Base-by-base conservation (phyloP, 23 tunicate species). In the Diplosoma virens region DNA sequence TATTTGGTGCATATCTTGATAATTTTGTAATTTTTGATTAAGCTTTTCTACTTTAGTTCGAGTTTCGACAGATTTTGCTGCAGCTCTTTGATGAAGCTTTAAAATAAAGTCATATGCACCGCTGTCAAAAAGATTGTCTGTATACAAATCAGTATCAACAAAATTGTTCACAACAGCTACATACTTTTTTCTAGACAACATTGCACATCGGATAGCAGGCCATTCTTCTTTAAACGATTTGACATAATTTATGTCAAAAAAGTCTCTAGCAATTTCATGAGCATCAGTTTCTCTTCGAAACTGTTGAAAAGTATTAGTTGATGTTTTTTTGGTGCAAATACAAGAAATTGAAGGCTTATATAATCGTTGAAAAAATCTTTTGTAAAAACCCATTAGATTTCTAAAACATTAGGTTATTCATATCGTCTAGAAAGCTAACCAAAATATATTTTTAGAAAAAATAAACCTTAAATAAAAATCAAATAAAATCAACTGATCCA, bases 151-250 rank as follows among this genome's bases (percentile, higher is more conserved):
- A 26, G 28, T 32, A 32, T 75, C 25, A 1, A 59, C 58, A 52
- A 66, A 82, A 48, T 60, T 75, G 55, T 87, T 87, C 23, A 87
- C 1, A 2, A 89, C 61, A 36, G 71, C 67, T 28, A 80, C 54
- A 63, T 89, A 89, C 48, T 89, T 89, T 53, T 89, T 89, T 61
- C 96, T 48, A 21, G 96, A 89, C 29, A 82, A 77, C 96, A 89
- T 71, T 9, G 96, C 96, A 83, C 96, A 89, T 35, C 96, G 59
- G n/a, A 89, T 73, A 16, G 88, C 80, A 6, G 76, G 77, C 96
- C 96, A 89, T 16, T 83, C 54, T n/a, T 64, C 37, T 4, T 60
- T 65, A 37, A 89, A 78, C 21, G 52, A 5, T 59, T 78, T 78
- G 0, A 54, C 28, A 37, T 89, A 89, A 37, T 76, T 65, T 33